These are phyloP conservation scores for Struthio camelus DNA, from an alignment of 2,113 vertebrate genomes.

Conservation along the genomic window DNA sequence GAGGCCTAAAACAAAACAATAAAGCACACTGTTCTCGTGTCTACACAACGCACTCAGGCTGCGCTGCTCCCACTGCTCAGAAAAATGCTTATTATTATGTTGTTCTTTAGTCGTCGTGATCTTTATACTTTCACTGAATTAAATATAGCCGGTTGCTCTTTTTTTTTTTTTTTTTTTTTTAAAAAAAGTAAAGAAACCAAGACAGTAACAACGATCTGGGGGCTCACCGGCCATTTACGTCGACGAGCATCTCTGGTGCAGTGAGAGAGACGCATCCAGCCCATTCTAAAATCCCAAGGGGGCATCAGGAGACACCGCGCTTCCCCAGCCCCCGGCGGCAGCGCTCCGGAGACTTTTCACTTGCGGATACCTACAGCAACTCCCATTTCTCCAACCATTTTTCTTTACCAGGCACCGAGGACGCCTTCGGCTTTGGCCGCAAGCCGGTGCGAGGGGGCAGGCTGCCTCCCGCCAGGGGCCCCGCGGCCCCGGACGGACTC, in stretches of 20 bases:
- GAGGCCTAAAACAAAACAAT: not conserved
- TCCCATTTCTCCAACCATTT: not conserved
- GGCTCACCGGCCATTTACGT: not conserved
- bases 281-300: too few relatives aligned
- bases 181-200: not conserved
- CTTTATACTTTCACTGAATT: not conserved
- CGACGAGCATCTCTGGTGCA: not conserved
- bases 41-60: not conserved
- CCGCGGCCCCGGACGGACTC: not conserved
- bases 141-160: not conserved
- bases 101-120: not conserved
- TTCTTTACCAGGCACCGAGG: rapidly evolving
- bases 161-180: too few relatives aligned
- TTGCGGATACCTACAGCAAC: rapidly evolving
- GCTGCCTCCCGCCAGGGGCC: rapidly evolving
- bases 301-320: not conserved
- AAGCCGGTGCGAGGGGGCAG: rapidly evolving
- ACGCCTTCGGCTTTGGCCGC: not conserved
- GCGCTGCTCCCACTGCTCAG: not conserved
- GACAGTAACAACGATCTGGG: not conserved
- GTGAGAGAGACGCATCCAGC: not conserved
- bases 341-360: not conserved
- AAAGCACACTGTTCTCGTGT: not conserved
- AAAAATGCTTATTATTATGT: not conserved
- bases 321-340: not conserved